Conservation (phyloP, 2,888 invertebrate genomes). For the Didymodactylos carnosus region DNA sequence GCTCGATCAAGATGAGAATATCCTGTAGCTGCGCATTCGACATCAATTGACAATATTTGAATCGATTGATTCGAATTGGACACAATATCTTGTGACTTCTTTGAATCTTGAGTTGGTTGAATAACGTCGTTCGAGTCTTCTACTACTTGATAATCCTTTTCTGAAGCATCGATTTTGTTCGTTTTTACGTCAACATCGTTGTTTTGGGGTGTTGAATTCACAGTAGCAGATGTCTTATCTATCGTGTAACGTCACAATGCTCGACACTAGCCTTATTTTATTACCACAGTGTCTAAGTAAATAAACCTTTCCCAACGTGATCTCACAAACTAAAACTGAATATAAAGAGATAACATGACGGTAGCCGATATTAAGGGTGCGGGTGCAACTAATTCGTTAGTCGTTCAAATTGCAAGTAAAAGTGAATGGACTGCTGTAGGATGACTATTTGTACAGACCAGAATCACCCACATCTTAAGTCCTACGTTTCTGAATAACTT, state of each 20-base stretch:
- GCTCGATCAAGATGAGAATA: background rate
- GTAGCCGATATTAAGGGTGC: background rate
- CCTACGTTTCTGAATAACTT: too few relatives aligned
- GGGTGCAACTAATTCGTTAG: background rate
- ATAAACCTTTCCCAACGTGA: background rate
- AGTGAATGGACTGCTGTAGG: background rate
- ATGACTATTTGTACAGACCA: background rate
- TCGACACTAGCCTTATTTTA: background rate
- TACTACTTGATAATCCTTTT: too few relatives aligned
- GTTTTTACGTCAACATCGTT: background rate
- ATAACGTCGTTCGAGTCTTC: too few relatives aligned
- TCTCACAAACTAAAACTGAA: background rate
- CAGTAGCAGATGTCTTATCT: background rate
- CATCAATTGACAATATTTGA: background rate
- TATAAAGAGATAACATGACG: background rate
- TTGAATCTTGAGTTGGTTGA: background rate
- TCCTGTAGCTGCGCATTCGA: background rate
- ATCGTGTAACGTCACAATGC: background rate
- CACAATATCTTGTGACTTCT: background rate
- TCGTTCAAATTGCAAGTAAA: background rate
- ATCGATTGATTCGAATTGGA: background rate
- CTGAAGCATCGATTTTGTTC: too few relatives aligned
- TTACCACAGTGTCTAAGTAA: background rate
- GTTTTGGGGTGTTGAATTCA: background rate
- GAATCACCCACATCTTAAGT: too few relatives aligned